Conservation (phyloP, 2,797 vertebrate species). For the Enteromius viviparus region DNA sequence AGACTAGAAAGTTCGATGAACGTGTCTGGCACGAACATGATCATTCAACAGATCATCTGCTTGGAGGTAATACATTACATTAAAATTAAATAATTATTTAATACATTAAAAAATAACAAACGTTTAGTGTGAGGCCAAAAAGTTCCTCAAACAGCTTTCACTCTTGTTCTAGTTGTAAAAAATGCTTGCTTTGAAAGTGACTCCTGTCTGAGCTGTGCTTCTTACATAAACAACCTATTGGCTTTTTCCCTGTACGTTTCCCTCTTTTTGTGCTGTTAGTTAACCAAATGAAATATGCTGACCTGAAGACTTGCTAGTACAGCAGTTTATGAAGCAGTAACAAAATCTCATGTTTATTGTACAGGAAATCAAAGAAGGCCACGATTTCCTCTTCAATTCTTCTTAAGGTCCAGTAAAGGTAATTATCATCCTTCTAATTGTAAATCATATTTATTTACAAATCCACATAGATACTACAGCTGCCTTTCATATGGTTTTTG, state of each 20-base stretch:
- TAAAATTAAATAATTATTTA: too few relatives aligned
- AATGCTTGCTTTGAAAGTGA: neutral
- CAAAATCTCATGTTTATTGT: neutral
- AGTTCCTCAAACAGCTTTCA: neutral
- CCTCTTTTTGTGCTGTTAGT: neutral
- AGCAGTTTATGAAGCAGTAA: neutral
- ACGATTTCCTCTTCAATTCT: constrained; percentile 78
- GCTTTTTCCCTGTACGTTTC: neutral
- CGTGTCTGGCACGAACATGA: too few relatives aligned
- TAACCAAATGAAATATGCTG: neutral
- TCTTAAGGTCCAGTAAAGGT: constrained; percentile 73
- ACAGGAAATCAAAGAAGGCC: constrained; percentile 78
- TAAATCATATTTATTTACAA: neutral
- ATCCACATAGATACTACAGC: accelerated
- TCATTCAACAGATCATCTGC: too few relatives aligned
- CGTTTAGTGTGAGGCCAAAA: neutral
- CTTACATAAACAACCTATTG: neutral
- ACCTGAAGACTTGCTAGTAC: constrained; percentile 43
- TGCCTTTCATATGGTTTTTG: too few relatives aligned
- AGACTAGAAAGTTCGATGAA: too few relatives aligned
- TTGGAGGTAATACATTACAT: too few relatives aligned
- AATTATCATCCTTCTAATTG: neutral
- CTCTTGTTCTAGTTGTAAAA: neutral
- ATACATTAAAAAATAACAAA: neutral
- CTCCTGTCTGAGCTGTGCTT: neutral